Evolutionary conservation across 2,888 invertebrate genomes (phyloP).

Genomic region (Myopa testacea): DNA sequence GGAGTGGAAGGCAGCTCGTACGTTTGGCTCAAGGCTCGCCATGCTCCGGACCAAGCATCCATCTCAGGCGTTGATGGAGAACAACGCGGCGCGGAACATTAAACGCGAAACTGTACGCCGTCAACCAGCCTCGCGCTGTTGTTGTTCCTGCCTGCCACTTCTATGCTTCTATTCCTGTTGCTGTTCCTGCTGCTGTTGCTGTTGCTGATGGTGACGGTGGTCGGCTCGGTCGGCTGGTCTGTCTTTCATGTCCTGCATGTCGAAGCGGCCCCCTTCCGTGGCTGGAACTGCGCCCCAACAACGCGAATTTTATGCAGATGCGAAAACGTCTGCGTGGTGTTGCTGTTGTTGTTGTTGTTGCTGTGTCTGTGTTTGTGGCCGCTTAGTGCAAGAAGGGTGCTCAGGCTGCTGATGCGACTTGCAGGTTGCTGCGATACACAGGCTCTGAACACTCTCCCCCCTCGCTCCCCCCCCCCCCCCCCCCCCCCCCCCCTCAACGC

Average conservation of each 20-base stretch:
- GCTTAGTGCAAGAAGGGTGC: neutral
- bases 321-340: conserved; percentile 30
- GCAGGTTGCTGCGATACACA: neutral
- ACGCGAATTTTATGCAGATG: conserved; percentile 38
- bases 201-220: neutral
- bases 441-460: neutral
- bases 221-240: neutral
- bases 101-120: conserved; percentile 37
- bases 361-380: neutral
- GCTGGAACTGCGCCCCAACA: conserved; percentile 24
- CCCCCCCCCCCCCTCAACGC: neutral
- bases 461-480: neutral
- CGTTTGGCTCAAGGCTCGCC: conserved; percentile 6
- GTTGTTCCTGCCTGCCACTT: conserved; percentile 19
- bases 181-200: neutral
- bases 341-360: conserved; percentile 27
- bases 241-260: conserved; percentile 21
- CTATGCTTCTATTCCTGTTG: neutral
- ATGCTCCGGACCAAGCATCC: conserved; percentile 7
- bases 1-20: neutral
- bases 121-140: neutral
- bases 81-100: conserved; percentile 34
- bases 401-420: neutral
- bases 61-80: conserved; percentile 33
- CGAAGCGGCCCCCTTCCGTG: conserved; percentile 1